Base-by-base conservation (phyloP, 2,888 invertebrate genomes). In the Harmothoe impar region DNA sequence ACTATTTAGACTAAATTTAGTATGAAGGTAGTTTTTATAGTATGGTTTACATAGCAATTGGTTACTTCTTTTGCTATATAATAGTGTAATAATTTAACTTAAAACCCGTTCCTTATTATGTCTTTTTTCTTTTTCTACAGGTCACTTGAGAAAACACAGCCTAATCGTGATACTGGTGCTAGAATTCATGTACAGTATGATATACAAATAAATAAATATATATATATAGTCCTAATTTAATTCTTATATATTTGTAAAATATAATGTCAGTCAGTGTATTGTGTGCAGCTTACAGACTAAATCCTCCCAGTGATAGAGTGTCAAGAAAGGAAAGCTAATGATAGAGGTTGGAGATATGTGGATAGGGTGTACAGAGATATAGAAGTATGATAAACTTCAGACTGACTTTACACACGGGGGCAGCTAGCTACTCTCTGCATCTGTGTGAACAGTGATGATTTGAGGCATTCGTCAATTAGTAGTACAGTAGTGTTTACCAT, bases 131-230 rank as follows among this genome's bases (percentile, higher is more conserved):
- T 43, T 84, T 29, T 15, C 33, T 43, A 35, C 86, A 86, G 86
- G 86, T 86, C 10, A 86, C 81, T 81, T 86, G 86, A 86, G 20
- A 52, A 56, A 54, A 56, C 29, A 86, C 54, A 86, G 86, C 86
- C 10, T 51, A 86, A 86, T 86, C 86, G 86, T 86, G 86, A 86
- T 86, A 52, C 86, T 86, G 86, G 86, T 86, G 86, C 86, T 86
- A 86, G 86, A 54, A 54, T 54, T 29, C 33, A 29, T 86, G 86
- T 86, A 86, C 33, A 86, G 56, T 86, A 86, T 54, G 86, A 54
- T 86, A 54, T n/a, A n/a, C n/a, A n/a, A 1, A 56, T 86, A 86
- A 52, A 78, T 84, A 52, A 35, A 35, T 84, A 52, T 86, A 56
- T 86, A 54, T 54, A 54, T 54, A 31, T 54, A 54, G 43, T 33